Evolutionary conservation across 2,113 vertebrate species (phyloP).

Genomic region (Neomonachus schauinslandi): DNA sequence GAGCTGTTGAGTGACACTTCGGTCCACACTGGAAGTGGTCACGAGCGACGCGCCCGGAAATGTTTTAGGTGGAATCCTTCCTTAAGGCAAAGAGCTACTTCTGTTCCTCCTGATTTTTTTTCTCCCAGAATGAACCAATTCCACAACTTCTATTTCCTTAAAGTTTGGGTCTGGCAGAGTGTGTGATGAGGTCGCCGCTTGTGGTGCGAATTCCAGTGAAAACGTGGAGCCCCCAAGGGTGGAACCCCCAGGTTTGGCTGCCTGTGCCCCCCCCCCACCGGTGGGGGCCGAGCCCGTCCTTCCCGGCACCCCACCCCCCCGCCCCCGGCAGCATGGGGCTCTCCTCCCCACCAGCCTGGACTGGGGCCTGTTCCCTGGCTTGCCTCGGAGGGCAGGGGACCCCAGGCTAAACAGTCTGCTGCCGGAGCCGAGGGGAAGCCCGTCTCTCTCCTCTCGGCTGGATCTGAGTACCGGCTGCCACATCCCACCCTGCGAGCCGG

Average conservation of each 20-base stretch:
- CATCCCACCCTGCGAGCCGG: not conserved
- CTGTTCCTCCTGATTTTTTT: not conserved
- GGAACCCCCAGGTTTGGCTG: not conserved
- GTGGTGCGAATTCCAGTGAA: too few relatives aligned
- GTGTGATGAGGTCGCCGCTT: fast-evolving
- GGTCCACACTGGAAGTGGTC: fast-evolving
- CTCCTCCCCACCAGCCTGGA: not conserved
- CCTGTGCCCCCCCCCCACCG: fast-evolving
- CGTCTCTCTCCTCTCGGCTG: not conserved
- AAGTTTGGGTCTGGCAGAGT: not conserved
- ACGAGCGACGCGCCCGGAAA: fast-evolving
- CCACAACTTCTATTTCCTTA: not conserved
- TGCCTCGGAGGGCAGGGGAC: not conserved
- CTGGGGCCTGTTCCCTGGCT: fast-evolving
- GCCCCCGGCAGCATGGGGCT: not conserved
- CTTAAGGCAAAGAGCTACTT: not conserved
- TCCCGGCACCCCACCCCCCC: not conserved
- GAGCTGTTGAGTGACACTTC: fast-evolving
- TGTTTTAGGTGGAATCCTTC: not conserved
- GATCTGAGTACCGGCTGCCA: not conserved
- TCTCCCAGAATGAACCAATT: not conserved
- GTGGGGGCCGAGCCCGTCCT: fast-evolving
- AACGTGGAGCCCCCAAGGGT: too few relatives aligned
- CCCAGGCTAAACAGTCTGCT: not conserved
- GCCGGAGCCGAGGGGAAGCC: not conserved